Percentiles rank a stretch among this genome's conserved stretches.
These are phyloP conservation scores for Urocynchramus pylzowi DNA, from an alignment of 2,113 vertebrate genomes.

Conservation along the genomic window DNA sequence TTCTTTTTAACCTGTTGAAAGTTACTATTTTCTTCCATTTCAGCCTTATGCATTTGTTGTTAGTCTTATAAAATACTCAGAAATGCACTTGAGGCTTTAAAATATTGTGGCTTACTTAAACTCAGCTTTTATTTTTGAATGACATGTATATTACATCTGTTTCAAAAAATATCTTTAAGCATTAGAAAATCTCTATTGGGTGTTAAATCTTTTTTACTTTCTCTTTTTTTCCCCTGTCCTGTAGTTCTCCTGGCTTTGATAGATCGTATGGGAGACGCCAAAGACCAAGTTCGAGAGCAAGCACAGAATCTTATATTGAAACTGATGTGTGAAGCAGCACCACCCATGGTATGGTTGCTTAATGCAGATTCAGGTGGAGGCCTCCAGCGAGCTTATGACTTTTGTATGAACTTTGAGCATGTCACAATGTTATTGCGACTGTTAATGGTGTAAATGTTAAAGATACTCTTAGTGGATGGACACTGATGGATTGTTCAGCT, in stretches of 20 bases:
- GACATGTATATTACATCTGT: background rate
- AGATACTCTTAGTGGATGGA: background rate
- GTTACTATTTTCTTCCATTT: background rate
- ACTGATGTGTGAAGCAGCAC: slow-evolving; percentile 86
- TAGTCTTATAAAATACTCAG: background rate
- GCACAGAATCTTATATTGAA: slow-evolving; percentile 87
- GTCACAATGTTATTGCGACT: background rate
- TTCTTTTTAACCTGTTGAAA: background rate
- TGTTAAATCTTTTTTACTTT: background rate
- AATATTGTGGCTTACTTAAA: background rate
- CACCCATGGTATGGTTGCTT: slow-evolving; percentile 82
- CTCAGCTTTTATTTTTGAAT: background rate
- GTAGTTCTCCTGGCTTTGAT: slow-evolving; percentile 86
- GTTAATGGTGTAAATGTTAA: background rate
- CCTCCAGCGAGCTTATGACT: background rate
- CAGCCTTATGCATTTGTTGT: background rate
- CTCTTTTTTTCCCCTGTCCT: background rate
- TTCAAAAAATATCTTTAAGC: background rate
- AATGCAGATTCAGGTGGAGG: background rate
- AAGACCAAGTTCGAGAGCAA: slow-evolving; percentile 96
- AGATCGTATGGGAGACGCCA: slow-evolving; percentile 92
- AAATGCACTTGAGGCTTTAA: background rate
- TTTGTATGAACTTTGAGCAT: background rate
- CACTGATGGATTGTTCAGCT: background rate
- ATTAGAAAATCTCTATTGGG: background rate